Percentiles rank a stretch among this genome's conserved stretches.
Conservation (phyloP, 2,797 vertebrate genomes). For the Hydrophis major region DNA sequence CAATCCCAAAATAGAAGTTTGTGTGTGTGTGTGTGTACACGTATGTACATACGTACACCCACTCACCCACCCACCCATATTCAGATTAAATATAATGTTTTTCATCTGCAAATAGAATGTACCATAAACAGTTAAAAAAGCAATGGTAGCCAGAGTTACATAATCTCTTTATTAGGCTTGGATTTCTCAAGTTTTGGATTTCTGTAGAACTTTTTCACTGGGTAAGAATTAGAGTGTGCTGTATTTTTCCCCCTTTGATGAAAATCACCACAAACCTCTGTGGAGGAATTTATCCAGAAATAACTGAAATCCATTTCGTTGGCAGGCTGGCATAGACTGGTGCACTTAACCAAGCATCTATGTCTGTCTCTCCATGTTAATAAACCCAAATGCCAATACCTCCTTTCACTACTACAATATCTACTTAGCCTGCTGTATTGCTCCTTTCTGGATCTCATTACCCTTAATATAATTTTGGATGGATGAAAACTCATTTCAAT, state of each 20-base stretch:
- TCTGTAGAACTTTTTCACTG: background rate
- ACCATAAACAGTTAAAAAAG: background rate
- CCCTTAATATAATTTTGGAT: background rate
- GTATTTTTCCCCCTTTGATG: background rate
- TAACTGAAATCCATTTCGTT: background rate
- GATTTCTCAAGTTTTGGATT: background rate
- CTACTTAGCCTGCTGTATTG: background rate
- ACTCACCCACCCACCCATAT: too few species aligned
- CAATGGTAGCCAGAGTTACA: background rate
- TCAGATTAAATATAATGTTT: background rate
- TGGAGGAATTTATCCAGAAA: background rate
- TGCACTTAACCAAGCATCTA: background rate
- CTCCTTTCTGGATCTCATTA: background rate
- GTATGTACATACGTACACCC: too few species aligned
- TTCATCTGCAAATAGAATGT: background rate
- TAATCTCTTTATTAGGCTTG: background rate
- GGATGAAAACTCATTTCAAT: background rate
- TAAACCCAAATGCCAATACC: background rate
- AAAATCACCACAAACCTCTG: background rate
- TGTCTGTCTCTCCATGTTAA: background rate
- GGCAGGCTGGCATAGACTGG: background rate
- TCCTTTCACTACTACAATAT: background rate
- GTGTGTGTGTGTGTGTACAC: too few species aligned
- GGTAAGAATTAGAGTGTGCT: background rate
- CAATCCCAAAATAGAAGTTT: background rate